These are phyloP conservation scores for Ciconia boyciana DNA, from an alignment of 2,113 vertebrate genomes.

Conservation along the genomic window DNA sequence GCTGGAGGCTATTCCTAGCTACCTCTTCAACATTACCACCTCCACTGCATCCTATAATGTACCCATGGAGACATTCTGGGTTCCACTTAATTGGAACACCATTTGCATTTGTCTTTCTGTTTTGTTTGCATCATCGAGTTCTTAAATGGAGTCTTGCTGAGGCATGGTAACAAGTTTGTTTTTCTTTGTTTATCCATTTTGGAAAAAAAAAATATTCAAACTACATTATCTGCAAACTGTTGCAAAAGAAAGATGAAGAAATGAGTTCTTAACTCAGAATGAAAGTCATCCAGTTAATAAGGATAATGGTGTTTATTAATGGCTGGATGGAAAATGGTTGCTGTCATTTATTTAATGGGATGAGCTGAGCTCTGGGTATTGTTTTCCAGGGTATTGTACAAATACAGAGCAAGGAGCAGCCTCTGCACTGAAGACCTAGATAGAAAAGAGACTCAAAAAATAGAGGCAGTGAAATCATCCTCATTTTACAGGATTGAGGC, in stretches of 20 bases:
- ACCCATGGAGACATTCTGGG: neutral
- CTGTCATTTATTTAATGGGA: neutral
- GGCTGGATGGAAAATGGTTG: neutral
- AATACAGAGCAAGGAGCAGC: neutral
- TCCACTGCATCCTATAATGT: slow-evolving; percentile 2
- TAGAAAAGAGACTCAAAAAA: neutral
- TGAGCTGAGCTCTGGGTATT: neutral
- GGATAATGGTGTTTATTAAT: neutral
- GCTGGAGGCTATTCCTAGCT: slow-evolving; percentile 28
- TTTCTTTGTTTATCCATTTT: neutral
- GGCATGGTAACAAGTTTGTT: neutral
- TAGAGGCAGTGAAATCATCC: neutral
- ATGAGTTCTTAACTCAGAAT: neutral
- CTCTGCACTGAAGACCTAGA: neutral
- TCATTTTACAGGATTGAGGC: neutral
- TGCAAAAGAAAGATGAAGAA: neutral
- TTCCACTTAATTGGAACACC: slow-evolving; percentile 33
- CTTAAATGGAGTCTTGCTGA: slow-evolving; percentile 4
- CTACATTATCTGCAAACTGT: neutral
- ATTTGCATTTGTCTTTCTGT: neutral
- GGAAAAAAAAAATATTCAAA: neutral
- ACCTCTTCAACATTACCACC: slow-evolving; percentile 9
- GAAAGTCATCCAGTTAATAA: neutral
- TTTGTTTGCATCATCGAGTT: neutral
- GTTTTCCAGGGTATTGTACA: neutral